These are phyloP conservation scores for Unio delphinus DNA, from an alignment of 2,888 invertebrate genomes.

Conservation along the genomic window DNA sequence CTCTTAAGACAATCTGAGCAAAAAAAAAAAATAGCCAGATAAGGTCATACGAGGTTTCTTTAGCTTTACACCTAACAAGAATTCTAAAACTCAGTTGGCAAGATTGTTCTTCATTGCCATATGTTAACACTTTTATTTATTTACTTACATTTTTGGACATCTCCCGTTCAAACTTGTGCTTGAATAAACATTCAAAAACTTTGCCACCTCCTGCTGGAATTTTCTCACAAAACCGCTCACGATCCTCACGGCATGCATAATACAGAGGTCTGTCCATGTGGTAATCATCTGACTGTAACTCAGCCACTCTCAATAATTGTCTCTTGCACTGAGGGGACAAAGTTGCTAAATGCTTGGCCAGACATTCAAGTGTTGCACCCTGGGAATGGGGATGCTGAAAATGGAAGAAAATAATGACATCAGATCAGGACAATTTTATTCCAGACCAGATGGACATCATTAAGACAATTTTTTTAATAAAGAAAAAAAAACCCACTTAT, in stretches of 20 bases:
- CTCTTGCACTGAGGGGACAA: slow-evolving; percentile 81
- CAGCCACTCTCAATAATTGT: slow-evolving; percentile 87
- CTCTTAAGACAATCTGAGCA: no score
- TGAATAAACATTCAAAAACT: slow-evolving; percentile 90
- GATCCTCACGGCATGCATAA: slow-evolving; percentile 89
- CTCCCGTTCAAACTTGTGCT: slow-evolving; percentile 83
- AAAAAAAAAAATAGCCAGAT: no score
- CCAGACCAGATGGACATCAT: no score
- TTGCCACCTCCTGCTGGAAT: slow-evolving; percentile 84
- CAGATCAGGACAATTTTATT: no score
- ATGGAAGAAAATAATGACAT: slow-evolving; percentile 1
- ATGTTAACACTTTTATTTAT: background rate
- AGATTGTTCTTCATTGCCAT: background rate
- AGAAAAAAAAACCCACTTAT: no score
- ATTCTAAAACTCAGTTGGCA: no score
- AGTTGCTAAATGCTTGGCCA: slow-evolving; percentile 78
- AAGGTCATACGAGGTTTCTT: no score
- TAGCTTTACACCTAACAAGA: no score
- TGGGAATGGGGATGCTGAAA: slow-evolving; percentile 77
- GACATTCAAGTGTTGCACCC: slow-evolving; percentile 86
- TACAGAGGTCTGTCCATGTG: slow-evolving; percentile 91
- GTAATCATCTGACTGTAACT: slow-evolving; percentile 90
- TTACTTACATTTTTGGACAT: slow-evolving; percentile 73
- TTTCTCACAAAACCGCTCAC: slow-evolving; percentile 81
- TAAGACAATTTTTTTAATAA: no score